Evolutionary conservation across 1,140 invertebrate genomes (phyloP).

Genomic region (Anastrepha ludens): DNA sequence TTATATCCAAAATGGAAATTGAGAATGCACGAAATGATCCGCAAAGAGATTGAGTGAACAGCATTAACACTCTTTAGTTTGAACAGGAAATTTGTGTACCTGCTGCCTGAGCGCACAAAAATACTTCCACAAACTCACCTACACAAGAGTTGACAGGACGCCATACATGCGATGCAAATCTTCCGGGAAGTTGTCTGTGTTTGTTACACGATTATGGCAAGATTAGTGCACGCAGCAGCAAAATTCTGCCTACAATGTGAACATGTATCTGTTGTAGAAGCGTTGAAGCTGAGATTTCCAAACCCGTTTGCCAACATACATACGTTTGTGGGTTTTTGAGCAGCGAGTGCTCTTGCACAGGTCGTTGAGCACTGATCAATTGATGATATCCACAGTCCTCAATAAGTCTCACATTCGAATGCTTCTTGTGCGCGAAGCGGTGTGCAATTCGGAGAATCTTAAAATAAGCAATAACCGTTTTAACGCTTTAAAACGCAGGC

Average conservation of each 20-base stretch:
- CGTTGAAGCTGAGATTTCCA: neutral
- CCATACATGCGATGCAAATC: neutral
- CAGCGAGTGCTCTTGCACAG: neutral
- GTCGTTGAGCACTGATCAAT: neutral
- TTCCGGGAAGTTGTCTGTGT: neutral
- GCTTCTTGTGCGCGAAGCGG: neutral
- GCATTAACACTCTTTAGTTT: neutral
- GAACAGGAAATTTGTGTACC: slow-evolving; percentile 4
- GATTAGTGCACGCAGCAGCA: slow-evolving; percentile 1
- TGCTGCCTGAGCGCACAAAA: slow-evolving; percentile 41
- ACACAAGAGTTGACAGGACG: neutral
- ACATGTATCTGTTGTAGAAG: neutral
- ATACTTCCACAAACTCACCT: neutral
- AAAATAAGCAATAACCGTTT: neutral
- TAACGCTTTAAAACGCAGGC: neutral
- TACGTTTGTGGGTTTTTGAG: neutral
- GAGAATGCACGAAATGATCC: neutral
- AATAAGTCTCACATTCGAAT: neutral
- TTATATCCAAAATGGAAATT: neutral
- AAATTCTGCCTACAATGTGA: neutral
- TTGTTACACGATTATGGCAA: slow-evolving; percentile 3
- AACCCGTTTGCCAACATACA: neutral
- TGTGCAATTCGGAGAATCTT: neutral
- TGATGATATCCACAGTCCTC: neutral
- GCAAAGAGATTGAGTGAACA: neutral